A percentile compares a stretch with the other conserved stretches of the same genome.
Conservation (phyloP, 1,140 invertebrate genomes). For the Neodiprion pinetum region DNA sequence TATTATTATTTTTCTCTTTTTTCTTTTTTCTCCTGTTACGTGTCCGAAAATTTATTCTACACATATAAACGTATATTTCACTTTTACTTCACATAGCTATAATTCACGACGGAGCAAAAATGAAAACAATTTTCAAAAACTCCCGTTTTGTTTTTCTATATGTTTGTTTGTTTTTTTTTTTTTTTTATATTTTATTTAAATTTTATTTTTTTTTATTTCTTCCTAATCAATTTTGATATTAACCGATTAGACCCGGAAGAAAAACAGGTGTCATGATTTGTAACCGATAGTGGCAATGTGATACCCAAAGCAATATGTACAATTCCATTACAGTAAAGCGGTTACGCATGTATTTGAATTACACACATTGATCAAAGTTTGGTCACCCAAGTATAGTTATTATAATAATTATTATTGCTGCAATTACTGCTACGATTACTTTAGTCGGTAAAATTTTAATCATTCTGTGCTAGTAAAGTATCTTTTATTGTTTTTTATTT, state of each 20-base stretch:
- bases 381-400: not conserved
- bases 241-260: not conserved
- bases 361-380: not conserved
- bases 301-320: conserved; percentile 41
- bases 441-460: not conserved
- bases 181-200: not conserved
- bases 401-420: not conserved
- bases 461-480: not conserved
- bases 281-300: conserved; percentile 30
- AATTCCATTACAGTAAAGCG: conserved; percentile 3
- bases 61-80: too few relatives aligned
- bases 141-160: not conserved
- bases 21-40: too few relatives aligned
- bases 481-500: too few relatives aligned
- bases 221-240: too few relatives aligned
- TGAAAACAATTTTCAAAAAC: too few relatives aligned
- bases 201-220: too few relatives aligned
- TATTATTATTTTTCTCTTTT: too few relatives aligned
- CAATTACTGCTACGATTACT: too few relatives aligned
- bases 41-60: too few relatives aligned
- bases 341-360: not conserved
- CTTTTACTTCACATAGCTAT: too few relatives aligned
- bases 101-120: too few relatives aligned
- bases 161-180: not conserved
- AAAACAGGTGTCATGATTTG: not conserved